phyloP scores from a whole-genome alignment of 2,797 vertebrate genomes.

The Etheostoma nigrum region DNA sequence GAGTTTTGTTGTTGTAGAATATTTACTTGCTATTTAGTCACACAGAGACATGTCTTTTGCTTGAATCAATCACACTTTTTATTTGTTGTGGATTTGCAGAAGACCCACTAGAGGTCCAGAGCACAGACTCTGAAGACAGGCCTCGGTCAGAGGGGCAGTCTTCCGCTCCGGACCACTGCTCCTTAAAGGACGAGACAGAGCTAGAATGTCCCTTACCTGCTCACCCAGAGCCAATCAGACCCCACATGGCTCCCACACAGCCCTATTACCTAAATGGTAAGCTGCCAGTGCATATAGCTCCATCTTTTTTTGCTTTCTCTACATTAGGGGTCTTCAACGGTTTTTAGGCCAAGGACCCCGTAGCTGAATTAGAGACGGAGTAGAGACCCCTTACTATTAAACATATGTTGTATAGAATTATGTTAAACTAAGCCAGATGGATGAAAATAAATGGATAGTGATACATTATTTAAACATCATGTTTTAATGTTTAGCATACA shows the following conservation, averaged over 20 bases:
- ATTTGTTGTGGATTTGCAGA: conserved; percentile 57
- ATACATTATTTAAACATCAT: too few species aligned
- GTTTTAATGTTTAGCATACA: too few species aligned
- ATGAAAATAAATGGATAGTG: too few species aligned
- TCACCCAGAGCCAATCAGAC: conserved; percentile 63
- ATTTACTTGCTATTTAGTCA: conserved; percentile 5
- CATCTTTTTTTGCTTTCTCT: too few species aligned
- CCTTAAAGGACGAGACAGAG: conserved; percentile 69
- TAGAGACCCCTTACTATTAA: too few species aligned
- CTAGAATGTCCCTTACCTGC: conserved; percentile 51
- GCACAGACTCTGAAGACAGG: conserved; percentile 49
- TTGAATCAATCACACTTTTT: conserved; percentile 31
- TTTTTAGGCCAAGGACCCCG: too few species aligned
- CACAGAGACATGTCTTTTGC: neutral
- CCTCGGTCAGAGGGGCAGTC: conserved; percentile 38
- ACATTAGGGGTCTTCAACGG: too few species aligned
- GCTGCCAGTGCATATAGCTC: neutral
- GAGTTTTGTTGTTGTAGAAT: conserved; percentile 6
- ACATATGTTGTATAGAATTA: too few species aligned
- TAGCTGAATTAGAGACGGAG: too few species aligned
- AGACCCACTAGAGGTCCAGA: conserved; percentile 44
- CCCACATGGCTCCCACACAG: conserved; percentile 59
- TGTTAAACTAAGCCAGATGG: too few species aligned
- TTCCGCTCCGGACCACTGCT: conserved; percentile 40
- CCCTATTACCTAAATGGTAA: conserved; percentile 79